phyloP scores from a whole-genome alignment of 2,113 vertebrate genomes.

The Psilopogon haemacephalus region DNA sequence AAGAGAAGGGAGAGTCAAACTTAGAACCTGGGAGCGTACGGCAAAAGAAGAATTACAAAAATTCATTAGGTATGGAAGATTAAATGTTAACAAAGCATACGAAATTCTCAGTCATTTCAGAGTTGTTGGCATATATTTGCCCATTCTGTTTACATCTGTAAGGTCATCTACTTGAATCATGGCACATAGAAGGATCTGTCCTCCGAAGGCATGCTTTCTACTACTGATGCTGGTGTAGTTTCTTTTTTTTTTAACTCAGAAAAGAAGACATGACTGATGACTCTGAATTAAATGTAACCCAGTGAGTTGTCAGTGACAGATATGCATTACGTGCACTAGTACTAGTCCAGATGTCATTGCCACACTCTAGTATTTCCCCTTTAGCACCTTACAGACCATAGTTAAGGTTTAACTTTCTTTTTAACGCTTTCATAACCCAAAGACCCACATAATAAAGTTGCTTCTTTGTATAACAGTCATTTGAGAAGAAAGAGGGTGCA shows the following conservation, averaged over 20 bases:
- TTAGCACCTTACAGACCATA: slow-evolving; percentile 49
- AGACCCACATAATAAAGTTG: slow-evolving; percentile 6
- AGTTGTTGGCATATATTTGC: slow-evolving; percentile 17
- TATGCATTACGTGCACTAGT: slow-evolving; percentile 47
- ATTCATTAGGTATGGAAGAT: slow-evolving; percentile 2
- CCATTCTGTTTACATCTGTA: not conserved
- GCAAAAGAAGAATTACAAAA: slow-evolving; percentile 33
- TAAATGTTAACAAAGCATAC: slow-evolving; percentile 14
- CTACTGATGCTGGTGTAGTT: not conserved
- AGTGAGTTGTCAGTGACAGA: slow-evolving; percentile 72
- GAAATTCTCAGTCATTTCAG: slow-evolving; percentile 7
- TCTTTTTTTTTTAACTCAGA: slow-evolving; percentile 4
- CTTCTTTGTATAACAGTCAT: slow-evolving; percentile 29
- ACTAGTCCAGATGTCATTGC: slow-evolving; percentile 46
- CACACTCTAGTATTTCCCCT: slow-evolving; percentile 39
- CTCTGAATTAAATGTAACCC: slow-evolving; percentile 69
- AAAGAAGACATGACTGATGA: slow-evolving; percentile 69
- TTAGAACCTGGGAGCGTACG: not conserved
- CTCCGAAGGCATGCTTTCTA: not conserved
- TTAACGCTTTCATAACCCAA: slow-evolving; percentile 50
- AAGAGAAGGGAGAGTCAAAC: not conserved
- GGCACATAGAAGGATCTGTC: slow-evolving; percentile 18
- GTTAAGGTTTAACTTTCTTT: slow-evolving; percentile 62
- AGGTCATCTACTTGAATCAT: not conserved
- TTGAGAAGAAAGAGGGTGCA: slow-evolving; percentile 32